These are phyloP conservation scores for Sorex fumeus DNA, from an alignment of 2,113 vertebrate genomes.

Conservation along the genomic window DNA sequence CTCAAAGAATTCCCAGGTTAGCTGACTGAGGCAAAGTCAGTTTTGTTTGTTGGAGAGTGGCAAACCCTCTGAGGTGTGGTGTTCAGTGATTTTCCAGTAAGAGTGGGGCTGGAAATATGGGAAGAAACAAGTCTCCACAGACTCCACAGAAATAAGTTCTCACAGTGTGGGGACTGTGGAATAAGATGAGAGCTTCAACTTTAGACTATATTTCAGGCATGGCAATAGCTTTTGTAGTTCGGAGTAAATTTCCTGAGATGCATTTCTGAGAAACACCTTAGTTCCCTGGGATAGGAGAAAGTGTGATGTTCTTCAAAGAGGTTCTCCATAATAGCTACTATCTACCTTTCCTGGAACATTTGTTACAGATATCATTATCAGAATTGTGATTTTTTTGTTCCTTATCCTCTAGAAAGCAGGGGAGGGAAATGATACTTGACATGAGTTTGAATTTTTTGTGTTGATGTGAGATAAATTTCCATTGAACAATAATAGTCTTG, in stretches of 20 bases:
- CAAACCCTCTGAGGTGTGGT: neutral
- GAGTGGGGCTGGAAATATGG: neutral
- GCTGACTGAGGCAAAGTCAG: neutral
- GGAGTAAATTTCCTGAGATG: neutral
- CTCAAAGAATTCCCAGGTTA: neutral
- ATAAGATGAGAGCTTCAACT: neutral
- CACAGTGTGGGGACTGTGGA: neutral
- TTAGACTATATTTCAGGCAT: neutral
- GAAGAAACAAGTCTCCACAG: constrained; percentile 15
- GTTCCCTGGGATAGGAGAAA: neutral
- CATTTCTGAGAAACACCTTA: constrained; percentile 7
- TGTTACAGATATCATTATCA: neutral
- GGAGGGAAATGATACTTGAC: constrained; percentile 30
- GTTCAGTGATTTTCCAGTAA: neutral
- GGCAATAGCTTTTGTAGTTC: neutral
- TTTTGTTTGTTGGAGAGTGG: neutral
- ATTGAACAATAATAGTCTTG: constrained; percentile 69
- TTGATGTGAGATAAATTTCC: constrained; percentile 73
- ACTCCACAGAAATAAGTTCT: too few species aligned
- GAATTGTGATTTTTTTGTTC: neutral
- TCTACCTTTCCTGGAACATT: too few species aligned
- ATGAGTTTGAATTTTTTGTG: constrained; percentile 55
- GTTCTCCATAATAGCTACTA: too few species aligned
- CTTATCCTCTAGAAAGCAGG: neutral
- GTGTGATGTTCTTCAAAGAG: neutral